Base-by-base conservation (phyloP, 2,888 invertebrate genomes). In the Poecilobothrus nobilitatus region DNA sequence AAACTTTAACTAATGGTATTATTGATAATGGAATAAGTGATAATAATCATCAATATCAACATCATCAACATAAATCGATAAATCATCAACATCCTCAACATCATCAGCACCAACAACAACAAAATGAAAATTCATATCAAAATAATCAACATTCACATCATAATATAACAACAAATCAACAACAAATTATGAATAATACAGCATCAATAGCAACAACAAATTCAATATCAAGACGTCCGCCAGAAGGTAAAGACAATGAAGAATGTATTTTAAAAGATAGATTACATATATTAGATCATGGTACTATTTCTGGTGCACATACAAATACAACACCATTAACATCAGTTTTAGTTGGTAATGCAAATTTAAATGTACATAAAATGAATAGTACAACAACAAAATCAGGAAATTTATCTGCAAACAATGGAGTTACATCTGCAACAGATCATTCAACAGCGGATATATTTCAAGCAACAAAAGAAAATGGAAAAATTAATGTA, bases 401-500 rank as follows among this genome's bases (percentile, higher is more conserved):
- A 27, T 27, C 27, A 27, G 27, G 27, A 22, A 62, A 27, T 18
- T 67, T 18, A 12, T 63, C 27, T 33, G 44, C n/a, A 4, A 65
- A 63, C n/a, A 44, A 20, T 75, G 68, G 78, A 75, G 84, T 85
- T 68, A 84, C 84, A 75, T 83, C 85, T 72, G 76, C 86, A 71
- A 76, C 79, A 65, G 76, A 77, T 66, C 69, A 88, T 74, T 75
- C 76, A 53, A 75, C 76, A 63, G 76, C 74, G n/a, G 73, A 73
- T 66, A 71, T 73, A 72, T 80, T 81, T 74, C 79, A 83, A 74
- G 80, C 83, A 66, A 82, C 83, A 72, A 86, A 86, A 78, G 86
- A 90, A 84, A 92, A 92, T 85, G 92, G 91, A 81, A 93, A 92
- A 86, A 92, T 91, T 84, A 91, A 91, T 86, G 91, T 91, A 81